Evolutionary conservation across 2,113 vertebrate species (phyloP).

Genomic region (Salminus brasiliensis): DNA sequence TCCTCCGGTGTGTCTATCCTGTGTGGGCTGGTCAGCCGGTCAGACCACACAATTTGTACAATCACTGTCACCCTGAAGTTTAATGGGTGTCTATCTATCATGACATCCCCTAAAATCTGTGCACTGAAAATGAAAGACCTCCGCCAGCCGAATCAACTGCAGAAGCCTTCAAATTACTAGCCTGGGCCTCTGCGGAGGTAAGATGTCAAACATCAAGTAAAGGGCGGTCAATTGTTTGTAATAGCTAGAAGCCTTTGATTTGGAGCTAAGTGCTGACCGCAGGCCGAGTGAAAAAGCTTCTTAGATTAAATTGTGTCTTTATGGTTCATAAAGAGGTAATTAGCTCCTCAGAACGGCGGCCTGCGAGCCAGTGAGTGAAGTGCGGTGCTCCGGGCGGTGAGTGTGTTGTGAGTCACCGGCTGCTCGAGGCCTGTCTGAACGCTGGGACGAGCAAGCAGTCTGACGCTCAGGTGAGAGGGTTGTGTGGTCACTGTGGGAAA

Average conservation of each 20-base stretch:
- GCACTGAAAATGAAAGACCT: constrained; percentile 46
- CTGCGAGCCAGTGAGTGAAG: constrained; percentile 66
- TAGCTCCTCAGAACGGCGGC: constrained; percentile 66
- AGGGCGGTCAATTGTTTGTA: constrained; percentile 56
- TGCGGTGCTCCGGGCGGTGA: constrained; percentile 61
- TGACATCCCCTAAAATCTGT: constrained; percentile 40
- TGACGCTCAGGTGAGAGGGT: not conserved
- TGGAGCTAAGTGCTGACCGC: constrained; percentile 61
- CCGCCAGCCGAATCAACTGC: constrained; percentile 21
- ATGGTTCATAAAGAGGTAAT: constrained; percentile 52
- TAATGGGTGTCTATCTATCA: constrained; percentile 41
- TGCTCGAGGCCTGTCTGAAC: not conserved
- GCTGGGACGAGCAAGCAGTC: not conserved
- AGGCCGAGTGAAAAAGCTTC: constrained; percentile 60
- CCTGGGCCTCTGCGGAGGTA: constrained; percentile 49
- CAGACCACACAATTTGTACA: constrained; percentile 59
- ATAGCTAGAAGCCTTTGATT: constrained; percentile 70
- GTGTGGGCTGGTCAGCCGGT: constrained; percentile 42
- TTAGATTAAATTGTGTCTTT: constrained; percentile 56
- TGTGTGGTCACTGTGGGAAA: not conserved
- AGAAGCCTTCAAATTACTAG: constrained; percentile 41
- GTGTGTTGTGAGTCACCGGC: not conserved
- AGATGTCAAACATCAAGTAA: constrained; percentile 50
- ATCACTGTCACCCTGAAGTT: constrained; percentile 36
- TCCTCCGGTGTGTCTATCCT: not conserved